phyloP scores from a whole-genome alignment of 2,888 invertebrate species.

The Mimachlamys varia region DNA sequence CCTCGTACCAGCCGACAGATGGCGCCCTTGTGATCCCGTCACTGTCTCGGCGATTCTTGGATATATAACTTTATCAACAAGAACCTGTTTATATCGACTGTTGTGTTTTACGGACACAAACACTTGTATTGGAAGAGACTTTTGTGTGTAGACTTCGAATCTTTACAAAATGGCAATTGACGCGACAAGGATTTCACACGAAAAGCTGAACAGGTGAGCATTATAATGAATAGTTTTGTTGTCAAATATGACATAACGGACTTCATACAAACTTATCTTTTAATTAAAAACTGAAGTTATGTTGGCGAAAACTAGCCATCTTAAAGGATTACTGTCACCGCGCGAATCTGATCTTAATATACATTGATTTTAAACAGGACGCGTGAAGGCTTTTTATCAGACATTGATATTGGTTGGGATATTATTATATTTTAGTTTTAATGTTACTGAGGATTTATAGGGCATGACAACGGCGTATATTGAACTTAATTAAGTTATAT shows the following conservation, averaged over 20 bases:
- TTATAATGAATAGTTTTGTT: not conserved
- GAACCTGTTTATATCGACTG: not conserved
- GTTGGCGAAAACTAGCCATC: not conserved
- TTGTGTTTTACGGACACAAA: not conserved
- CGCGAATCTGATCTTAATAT: not conserved
- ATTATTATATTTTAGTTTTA: not conserved
- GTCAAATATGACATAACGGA: not conserved
- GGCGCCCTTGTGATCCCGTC: not conserved
- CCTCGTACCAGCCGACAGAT: not conserved
- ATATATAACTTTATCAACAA: not conserved
- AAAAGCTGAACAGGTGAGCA: conserved; percentile 4
- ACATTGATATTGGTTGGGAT: not conserved
- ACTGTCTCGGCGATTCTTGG: not conserved
- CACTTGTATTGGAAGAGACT: not conserved
- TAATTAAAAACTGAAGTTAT: no score
- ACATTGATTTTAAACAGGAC: not conserved
- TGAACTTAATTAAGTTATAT: no score
- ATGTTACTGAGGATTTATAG: no score
- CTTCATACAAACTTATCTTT: no score
- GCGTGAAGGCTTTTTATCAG: not conserved
- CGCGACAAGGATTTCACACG: not conserved
- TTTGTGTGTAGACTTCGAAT: not conserved
- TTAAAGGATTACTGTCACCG: not conserved
- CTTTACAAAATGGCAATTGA: not conserved
- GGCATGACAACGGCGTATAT: no score